Evolutionary conservation across 2,113 vertebrate species (phyloP), one percentile per base, ranked within the genome.

Genomic region (Pholis gunnellus): DNA sequence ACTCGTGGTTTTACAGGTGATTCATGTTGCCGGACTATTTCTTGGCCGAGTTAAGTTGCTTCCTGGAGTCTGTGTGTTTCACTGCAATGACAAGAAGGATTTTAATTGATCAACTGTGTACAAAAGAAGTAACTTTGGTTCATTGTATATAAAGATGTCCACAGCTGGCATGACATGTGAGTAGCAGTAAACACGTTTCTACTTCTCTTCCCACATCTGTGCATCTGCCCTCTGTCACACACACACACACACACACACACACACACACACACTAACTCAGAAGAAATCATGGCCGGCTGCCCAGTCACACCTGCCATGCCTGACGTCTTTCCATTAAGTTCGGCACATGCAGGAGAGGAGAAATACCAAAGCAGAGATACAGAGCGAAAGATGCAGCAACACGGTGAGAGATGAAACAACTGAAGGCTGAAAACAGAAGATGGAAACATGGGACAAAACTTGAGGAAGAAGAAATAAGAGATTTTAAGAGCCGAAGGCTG

Each of bases 381-480:
- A 52, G 67, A 70, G 27, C 34, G 40, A 60, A 9, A 36, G 46
- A n/a, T 20, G 60, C 18, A n/a, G 66, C 25, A 22, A 52, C 63
- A 60, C 34, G 31, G 69, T 18, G 34, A 77, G 38, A 22, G 25
- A 64, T 17, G 25, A 60, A 70, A 69, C 82, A 74, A 66, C 78
- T 67, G 68, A 84, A 84, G 40, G 46, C 65, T 61, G 73, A 83
- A 82, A 78, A 77, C 70, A 65, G 69, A 74, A 72, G 44, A 81
- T 44, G 56, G 20, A 76, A 76, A 50, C 34, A 80, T 54, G 48
- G 84, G 83, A 76, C 11, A 31, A 54, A 83, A 83, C 48, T 52
- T 66, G 52, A 72, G 48, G 13, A 4, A 29, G 56, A 2, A 15
- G 14, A 22, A 70, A 60, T 69, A 20, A 64, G 42, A 66, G 15